Evolutionary conservation across 2,888 invertebrate genomes (phyloP).

Genomic region (Saturnia japonica): DNA sequence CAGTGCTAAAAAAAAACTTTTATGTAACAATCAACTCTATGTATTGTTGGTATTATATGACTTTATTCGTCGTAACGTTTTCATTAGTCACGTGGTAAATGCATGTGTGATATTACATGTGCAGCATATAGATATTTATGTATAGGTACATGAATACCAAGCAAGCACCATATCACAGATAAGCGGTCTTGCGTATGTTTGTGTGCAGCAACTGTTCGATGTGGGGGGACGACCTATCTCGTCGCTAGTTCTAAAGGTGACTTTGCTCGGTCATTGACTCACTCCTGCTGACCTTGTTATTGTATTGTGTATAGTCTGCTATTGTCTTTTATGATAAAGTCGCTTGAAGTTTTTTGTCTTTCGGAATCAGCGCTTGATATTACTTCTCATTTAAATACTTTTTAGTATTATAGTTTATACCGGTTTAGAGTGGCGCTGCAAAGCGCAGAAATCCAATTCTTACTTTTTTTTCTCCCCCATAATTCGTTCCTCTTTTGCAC

Average conservation of each 20-base stretch:
- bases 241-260: slow-evolving; percentile 68
- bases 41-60: not conserved
- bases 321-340: not conserved
- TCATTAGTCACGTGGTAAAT: slow-evolving; percentile 4
- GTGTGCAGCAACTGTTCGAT: slow-evolving; percentile 18
- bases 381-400: not conserved
- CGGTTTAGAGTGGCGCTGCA: not conserved
- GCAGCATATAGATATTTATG: slow-evolving; percentile 8
- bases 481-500: too few species aligned
- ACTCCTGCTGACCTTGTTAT: slow-evolving; percentile 19
- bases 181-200: slow-evolving; percentile 10
- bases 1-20: not conserved
- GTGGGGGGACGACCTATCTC: slow-evolving; percentile 44
- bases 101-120: slow-evolving; percentile 18
- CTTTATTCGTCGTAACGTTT: not conserved
- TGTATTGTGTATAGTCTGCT: slow-evolving; percentile 15
- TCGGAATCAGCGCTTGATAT: not conserved
- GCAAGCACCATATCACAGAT: slow-evolving; percentile 13
- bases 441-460: too few species aligned
- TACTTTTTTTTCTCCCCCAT: too few species aligned
- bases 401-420: not conserved
- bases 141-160: not conserved
- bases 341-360: not conserved
- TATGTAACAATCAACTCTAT: not conserved
- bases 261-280: slow-evolving; percentile 70